Evolutionary conservation across 2,113 vertebrate genomes (phyloP).

Genomic region (Cyanoramphus novaezelandiae): DNA sequence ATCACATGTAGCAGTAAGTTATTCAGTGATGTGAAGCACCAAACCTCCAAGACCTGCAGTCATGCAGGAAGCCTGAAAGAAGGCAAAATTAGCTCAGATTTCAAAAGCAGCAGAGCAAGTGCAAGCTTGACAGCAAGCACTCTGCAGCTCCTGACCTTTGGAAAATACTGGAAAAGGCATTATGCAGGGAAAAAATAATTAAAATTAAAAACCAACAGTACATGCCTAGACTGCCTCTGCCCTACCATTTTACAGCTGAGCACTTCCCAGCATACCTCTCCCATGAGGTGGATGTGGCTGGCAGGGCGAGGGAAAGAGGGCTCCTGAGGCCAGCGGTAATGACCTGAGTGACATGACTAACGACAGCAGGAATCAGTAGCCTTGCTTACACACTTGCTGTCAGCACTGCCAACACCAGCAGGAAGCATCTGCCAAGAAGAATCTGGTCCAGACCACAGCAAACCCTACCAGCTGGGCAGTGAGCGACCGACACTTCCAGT

Average conservation of each 20-base stretch:
- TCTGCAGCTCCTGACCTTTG: background rate
- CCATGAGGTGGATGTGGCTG: background rate
- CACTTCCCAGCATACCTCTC: background rate
- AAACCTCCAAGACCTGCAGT: background rate
- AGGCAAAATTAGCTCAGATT: conserved; percentile 6
- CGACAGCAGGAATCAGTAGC: background rate
- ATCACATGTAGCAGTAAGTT: background rate
- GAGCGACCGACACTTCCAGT: rapidly evolving
- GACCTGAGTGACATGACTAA: background rate
- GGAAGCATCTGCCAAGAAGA: background rate
- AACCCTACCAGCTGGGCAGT: background rate
- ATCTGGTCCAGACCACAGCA: background rate
- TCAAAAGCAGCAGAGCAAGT: conserved; percentile 43
- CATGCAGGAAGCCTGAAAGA: background rate
- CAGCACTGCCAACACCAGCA: background rate
- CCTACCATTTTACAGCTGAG: background rate
- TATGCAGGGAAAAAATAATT: background rate
- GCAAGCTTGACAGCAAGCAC: conserved; percentile 18
- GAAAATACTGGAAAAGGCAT: background rate
- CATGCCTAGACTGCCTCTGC: background rate
- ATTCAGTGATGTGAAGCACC: background rate
- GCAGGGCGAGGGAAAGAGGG: background rate
- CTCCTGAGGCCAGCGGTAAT: background rate
- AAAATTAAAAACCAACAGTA: background rate
- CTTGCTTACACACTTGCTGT: background rate